Base-by-base conservation (phyloP, 2,113 vertebrate genomes). In the Oenanthe oenanthe region DNA sequence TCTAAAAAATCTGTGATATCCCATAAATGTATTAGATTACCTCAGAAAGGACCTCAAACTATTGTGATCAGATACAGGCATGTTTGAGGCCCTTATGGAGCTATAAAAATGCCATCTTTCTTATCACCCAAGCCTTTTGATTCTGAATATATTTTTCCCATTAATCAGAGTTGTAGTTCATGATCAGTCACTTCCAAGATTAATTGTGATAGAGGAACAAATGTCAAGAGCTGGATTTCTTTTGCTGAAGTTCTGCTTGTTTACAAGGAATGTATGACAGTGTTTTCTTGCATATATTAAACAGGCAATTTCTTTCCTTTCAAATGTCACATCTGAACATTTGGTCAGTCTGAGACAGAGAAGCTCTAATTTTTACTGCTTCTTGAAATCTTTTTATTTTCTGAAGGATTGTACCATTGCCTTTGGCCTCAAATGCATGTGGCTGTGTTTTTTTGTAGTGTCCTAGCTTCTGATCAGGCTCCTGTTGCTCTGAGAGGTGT, bases 401-500 rank as follows among this genome's bases (percentile, higher is more conserved):
- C 34, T 84, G 38, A 38, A 80, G 38, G 13, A 38, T 18, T 70
- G 24, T 54, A 29, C 21, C 26, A 13, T 48, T 72, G 13, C 13
- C 32, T 80, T 61, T 75, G 86, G 22, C 34, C 42, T 80, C 38
- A n/a, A 56, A 65, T 50, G n/a, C 16, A 7, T 42, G 19, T 8
- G 12, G 36, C 42, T 36, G 54, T 13, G n/a, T n/a, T n/a, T n/a
- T n/a, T n/a, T n/a, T n/a, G 28, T 25, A 17, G 4, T 53, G 63
- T 47, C 28, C 21, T 51, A 51, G 6, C 38, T 90, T 70, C 51
- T 67, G 48, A 65, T 72, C 22, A 13, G 16, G 16, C 67, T 24
- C 43, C 29, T 0, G 0, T 24, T 84, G 17, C 38, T n/a, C 42
- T 38, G 45, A 62, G 57, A 17, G 18, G 9, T 86, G 16, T 56